Evolutionary conservation across 2,797 vertebrate species (phyloP).

Genomic region (Kryptopterus vitreolus): DNA sequence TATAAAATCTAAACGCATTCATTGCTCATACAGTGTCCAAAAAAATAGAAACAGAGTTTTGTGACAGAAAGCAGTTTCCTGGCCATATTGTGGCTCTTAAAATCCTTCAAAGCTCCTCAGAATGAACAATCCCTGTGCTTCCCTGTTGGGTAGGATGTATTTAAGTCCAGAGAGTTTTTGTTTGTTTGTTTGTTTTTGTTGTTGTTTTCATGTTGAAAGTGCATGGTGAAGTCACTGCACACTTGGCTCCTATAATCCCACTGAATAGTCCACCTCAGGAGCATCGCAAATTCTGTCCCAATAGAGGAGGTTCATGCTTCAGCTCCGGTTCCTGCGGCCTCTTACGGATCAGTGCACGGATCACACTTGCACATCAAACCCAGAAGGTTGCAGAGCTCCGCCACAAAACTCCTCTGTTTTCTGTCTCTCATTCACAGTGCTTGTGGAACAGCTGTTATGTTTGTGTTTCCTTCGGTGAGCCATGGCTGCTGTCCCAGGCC

Average conservation of each 20-base stretch:
- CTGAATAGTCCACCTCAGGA: conserved; percentile 29
- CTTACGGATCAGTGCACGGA: conserved; percentile 34
- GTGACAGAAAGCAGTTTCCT: conserved; percentile 58
- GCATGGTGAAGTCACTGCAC: not conserved
- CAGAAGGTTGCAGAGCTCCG: conserved; percentile 26
- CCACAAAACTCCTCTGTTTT: conserved; percentile 49
- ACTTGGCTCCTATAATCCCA: conserved; percentile 39
- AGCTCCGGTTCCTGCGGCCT: not conserved
- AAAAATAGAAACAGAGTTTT: conserved; percentile 60
- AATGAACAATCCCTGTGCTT: conserved; percentile 61
- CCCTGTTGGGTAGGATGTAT: conserved; percentile 66
- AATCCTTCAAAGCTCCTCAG: conserved; percentile 62
- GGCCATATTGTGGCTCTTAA: conserved; percentile 50
- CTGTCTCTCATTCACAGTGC: conserved; percentile 69
- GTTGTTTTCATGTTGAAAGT: not conserved
- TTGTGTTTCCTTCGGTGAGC: conserved; percentile 50
- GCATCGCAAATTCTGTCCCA: conserved; percentile 35
- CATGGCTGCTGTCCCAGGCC: conserved; percentile 58
- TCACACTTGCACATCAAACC: conserved; percentile 9
- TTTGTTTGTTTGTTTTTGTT: not conserved
- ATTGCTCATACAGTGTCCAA: conserved; percentile 78
- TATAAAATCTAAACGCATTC: conserved; percentile 64
- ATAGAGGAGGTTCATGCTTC: conserved; percentile 29
- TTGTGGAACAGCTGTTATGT: conserved; percentile 64
- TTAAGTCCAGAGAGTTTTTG: conserved; percentile 71